A percentile compares a stretch with the other conserved stretches of the same genome.
These are phyloP conservation scores for Rousettus madagascariensis DNA, from an alignment of 2,797 vertebrate species.

Conservation along the genomic window DNA sequence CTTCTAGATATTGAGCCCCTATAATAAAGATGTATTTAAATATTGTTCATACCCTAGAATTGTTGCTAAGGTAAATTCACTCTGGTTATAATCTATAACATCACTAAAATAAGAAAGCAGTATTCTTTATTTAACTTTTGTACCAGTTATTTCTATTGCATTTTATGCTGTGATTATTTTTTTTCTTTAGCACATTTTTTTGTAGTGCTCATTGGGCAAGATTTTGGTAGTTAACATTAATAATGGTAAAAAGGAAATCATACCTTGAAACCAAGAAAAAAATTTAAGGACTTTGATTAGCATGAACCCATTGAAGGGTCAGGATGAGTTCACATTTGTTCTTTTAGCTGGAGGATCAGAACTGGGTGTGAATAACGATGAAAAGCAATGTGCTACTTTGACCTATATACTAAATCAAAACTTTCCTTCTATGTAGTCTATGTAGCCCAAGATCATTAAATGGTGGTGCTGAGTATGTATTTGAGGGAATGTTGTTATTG, in stretches of 20 bases:
- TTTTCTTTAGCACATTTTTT: not conserved
- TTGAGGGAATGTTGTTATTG: not conserved
- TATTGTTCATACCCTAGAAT: not conserved
- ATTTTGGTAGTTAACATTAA: not conserved
- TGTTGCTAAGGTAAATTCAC: slow-evolving; percentile 52
- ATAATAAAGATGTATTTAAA: slow-evolving; percentile 31
- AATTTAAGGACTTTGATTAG: not conserved
- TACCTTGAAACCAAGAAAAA: not conserved
- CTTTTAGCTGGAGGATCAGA: not conserved
- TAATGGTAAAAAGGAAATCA: not conserved
- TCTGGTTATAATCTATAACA: not conserved
- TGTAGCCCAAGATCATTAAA: not conserved
- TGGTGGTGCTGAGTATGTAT: not conserved
- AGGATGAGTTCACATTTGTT: not conserved
- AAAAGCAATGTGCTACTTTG: not conserved
- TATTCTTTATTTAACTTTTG: slow-evolving; percentile 50
- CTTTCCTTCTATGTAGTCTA: not conserved
- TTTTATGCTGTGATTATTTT: slow-evolving; percentile 2
- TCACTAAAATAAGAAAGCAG: slow-evolving; percentile 28
- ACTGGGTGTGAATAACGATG: not conserved
- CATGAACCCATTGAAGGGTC: not conserved
- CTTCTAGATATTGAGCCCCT: slow-evolving; percentile 44
- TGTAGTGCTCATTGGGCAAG: not conserved
- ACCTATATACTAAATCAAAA: not conserved
- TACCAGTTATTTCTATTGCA: not conserved